These are phyloP conservation scores for Listrodromus nycthemerus DNA, from an alignment of 2,888 invertebrate species.

Conservation along the genomic window DNA sequence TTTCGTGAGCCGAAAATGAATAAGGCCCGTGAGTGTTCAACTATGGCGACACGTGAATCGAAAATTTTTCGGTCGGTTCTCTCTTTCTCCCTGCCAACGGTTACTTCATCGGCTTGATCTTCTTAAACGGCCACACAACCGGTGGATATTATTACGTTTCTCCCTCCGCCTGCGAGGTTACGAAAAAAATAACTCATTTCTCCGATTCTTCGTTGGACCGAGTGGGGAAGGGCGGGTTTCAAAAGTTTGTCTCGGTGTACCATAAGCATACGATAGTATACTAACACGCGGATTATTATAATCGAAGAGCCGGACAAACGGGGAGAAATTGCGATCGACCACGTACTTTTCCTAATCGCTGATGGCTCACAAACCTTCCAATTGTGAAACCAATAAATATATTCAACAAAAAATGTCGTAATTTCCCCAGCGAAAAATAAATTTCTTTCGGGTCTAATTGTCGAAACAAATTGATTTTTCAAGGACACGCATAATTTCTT, in stretches of 20 bases:
- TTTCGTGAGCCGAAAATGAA: constrained; percentile 77
- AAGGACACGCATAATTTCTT: too few relatives aligned
- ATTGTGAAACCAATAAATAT: too few relatives aligned
- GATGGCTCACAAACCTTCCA: too few relatives aligned
- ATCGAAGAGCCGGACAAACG: constrained; percentile 8
- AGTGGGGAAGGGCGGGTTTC: constrained; percentile 23
- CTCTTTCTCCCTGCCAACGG: constrained; percentile 9
- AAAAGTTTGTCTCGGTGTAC: constrained; percentile 16
- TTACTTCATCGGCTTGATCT: constrained; percentile 41
- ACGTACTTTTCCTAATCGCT: not conserved
- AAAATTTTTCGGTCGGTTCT: constrained; percentile 21
- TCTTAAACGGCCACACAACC: constrained; percentile 13
- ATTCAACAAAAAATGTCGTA: too few relatives aligned
- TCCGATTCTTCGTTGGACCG: constrained; percentile 28
- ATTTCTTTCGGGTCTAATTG: too few relatives aligned
- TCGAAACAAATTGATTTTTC: too few relatives aligned
- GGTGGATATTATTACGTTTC: constrained; percentile 41
- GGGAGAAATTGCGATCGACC: constrained; percentile 39
- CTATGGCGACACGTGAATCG: constrained; percentile 59
- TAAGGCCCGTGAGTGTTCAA: constrained; percentile 68
- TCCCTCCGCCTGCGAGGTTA: constrained; percentile 21
- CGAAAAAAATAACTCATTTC: constrained; percentile 39
- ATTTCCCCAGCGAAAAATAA: too few relatives aligned
- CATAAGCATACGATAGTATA: constrained; percentile 4
- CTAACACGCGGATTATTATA: constrained; percentile 42